Evolutionary conservation across 2,888 invertebrate genomes (phyloP).

Genomic region (Calameuta filiformis): DNA sequence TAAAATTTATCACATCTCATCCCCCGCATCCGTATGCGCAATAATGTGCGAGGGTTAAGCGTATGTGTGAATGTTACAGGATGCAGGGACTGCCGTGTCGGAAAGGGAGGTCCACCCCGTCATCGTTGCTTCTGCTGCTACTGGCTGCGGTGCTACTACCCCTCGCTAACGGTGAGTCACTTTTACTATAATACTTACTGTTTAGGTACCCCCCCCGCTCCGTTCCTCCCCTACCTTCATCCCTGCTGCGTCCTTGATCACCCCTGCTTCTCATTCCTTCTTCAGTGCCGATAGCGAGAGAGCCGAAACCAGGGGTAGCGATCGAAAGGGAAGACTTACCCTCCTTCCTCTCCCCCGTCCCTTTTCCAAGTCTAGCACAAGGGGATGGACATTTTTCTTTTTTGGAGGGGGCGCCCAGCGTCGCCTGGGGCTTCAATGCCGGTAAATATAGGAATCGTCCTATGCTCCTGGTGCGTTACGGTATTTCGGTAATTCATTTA

Average conservation of each 20-base stretch:
- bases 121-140: slow-evolving; percentile 49
- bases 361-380: not conserved
- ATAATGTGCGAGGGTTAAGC: slow-evolving; percentile 16
- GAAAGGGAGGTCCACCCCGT: slow-evolving; percentile 48
- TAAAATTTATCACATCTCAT: too few relatives aligned
- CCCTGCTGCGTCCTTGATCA: too few relatives aligned
- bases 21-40: not conserved
- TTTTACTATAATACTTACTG: slow-evolving; percentile 37
- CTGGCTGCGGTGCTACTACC: slow-evolving; percentile 44
- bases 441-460: not conserved
- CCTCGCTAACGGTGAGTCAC: slow-evolving; percentile 61
- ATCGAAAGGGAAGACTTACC: not conserved
- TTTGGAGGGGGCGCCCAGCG: slow-evolving; percentile 28
- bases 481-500: slow-evolving; percentile 45
- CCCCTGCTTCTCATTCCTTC: too few relatives aligned
- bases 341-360: not conserved
- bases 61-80: slow-evolving; percentile 46
- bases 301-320: not conserved
- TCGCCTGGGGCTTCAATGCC: not conserved
- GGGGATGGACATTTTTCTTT: slow-evolving; percentile 29
- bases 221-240: not conserved
- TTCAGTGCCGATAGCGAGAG: too few relatives aligned
- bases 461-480: slow-evolving; percentile 19
- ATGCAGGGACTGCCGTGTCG: slow-evolving; percentile 56
- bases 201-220: not conserved